A percentile compares a stretch with the other conserved stretches of the same genome.
Evolutionary conservation across 2,888 invertebrate genomes (phyloP).

Genomic region (Lampropteryx suffumata): DNA sequence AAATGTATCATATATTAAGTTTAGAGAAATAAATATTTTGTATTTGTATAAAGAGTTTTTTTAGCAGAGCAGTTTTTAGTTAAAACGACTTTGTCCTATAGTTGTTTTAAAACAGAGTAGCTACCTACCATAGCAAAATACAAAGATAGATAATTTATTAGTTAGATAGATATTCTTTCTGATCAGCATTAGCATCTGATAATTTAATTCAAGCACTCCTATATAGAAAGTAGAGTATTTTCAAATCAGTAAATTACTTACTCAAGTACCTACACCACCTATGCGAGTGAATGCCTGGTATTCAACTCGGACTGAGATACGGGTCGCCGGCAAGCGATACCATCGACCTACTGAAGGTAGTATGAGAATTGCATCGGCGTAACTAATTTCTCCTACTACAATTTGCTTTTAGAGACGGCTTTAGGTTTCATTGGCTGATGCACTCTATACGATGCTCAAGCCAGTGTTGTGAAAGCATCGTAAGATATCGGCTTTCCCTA

Average conservation of each 20-base stretch:
- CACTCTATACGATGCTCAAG: background rate
- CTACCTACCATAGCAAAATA: background rate
- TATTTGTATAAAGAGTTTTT: no score
- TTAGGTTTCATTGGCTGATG: slow-evolving; percentile 27
- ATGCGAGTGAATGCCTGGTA: background rate
- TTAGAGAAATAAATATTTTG: no score
- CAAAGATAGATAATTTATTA: no score
- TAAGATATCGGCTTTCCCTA: background rate
- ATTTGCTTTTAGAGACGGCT: slow-evolving; percentile 53
- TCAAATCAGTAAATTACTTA: slow-evolving; percentile 11
- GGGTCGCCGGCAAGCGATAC: slow-evolving; percentile 37
- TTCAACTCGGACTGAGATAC: slow-evolving; percentile 12
- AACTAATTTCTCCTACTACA: slow-evolving; percentile 50
- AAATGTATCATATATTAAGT: no score
- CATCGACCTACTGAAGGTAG: slow-evolving; percentile 37
- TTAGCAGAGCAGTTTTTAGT: no score
- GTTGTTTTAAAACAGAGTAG: background rate
- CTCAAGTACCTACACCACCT: slow-evolving; percentile 3
- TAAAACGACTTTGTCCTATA: no score
- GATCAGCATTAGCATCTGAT: no score
- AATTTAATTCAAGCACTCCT: no score
- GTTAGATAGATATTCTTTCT: no score
- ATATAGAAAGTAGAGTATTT: background rate
- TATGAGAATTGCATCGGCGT: slow-evolving; percentile 48
- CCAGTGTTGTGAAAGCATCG: background rate